Evolutionary conservation across 2,113 vertebrate genomes (phyloP).

Genomic region (Sus scrofa): T2T-Sscrofa CM000814.6:87193001-87193500

Average conservation of each 20-base stretch:
- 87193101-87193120: neutral
- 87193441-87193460: neutral
- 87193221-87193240: fast-evolving
- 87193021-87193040: too few relatives aligned
- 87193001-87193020: too few relatives aligned
- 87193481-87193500: neutral
- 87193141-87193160: neutral
- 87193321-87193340: neutral
- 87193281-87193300: neutral
- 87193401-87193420: neutral
- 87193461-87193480: fast-evolving
- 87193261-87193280: neutral
- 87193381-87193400: neutral
- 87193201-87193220: neutral
- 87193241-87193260: neutral
- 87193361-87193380: neutral
- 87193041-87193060: too few relatives aligned
- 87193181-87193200: neutral
- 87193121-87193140: neutral
- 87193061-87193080: too few relatives aligned
- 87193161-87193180: neutral
- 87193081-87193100: too few relatives aligned
- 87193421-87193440: neutral
- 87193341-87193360: neutral
- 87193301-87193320: neutral